phyloP scores from a whole-genome alignment of 2,888 invertebrate genomes.

The Eueremaeus valkanovi region DNA sequence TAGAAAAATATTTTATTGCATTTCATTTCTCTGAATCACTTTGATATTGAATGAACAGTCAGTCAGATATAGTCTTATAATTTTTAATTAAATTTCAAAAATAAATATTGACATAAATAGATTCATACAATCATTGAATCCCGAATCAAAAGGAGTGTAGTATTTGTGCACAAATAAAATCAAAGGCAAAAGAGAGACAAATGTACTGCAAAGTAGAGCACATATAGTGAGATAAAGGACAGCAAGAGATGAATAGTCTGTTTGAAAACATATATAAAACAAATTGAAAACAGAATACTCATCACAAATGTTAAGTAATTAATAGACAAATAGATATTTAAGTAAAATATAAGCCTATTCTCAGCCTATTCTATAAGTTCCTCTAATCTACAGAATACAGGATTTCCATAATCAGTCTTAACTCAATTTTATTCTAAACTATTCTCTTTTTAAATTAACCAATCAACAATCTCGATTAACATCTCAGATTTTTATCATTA shows the following conservation, averaged over 20 bases:
- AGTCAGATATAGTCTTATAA: not conserved
- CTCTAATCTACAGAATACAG: no score
- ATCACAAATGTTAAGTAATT: conserved; percentile 36
- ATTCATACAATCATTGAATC: not conserved
- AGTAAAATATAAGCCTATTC: no score
- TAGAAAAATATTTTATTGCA: not conserved
- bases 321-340: no score
- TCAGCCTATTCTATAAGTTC: no score
- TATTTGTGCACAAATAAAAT: not conserved
- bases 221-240: no score
- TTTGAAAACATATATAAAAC: not conserved
- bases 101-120: conserved; percentile 8
- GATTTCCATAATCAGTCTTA: no score
- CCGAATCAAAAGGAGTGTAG: not conserved
- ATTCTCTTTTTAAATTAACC: no score
- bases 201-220: not conserved
- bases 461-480: no score
- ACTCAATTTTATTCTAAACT: no score
- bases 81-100: conserved; percentile 15
- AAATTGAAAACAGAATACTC: not conserved
- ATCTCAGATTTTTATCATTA: no score
- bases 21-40: not conserved
- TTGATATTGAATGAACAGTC: no score
- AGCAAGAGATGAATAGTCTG: no score
- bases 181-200: not conserved